phyloP scores from a whole-genome alignment of 2,797 vertebrate genomes.

The Tenualosa ilisha region DNA sequence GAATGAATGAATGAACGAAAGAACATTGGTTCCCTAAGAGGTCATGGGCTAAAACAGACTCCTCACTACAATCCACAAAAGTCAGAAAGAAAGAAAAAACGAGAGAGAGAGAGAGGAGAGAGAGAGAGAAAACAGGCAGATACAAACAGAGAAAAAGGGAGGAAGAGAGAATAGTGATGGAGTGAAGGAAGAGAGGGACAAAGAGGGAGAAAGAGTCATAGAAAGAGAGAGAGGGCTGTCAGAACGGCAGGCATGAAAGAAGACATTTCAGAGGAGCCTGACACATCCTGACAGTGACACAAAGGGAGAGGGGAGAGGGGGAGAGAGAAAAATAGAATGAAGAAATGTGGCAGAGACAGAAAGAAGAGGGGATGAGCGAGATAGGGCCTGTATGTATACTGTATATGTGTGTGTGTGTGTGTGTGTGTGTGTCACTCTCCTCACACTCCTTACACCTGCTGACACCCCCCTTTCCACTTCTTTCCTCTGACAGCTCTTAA shows the following conservation, averaged over 20 bases:
- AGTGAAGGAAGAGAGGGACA: neutral
- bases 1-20: too few relatives aligned
- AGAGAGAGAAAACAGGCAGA: neutral
- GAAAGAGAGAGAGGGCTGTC: neutral
- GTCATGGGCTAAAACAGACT: too few relatives aligned
- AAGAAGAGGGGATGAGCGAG: neutral
- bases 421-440: neutral
- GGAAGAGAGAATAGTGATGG: neutral
- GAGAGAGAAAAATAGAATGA: neutral
- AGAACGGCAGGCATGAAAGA: neutral
- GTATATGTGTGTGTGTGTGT: too few relatives aligned
- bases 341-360: neutral
- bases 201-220: constrained; percentile 23
- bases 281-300: constrained; percentile 54
- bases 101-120: neutral
- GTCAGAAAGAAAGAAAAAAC: neutral
- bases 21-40: too few relatives aligned
- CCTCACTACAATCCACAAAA: too few relatives aligned
- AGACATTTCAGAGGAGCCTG: constrained; percentile 17
- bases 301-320: constrained; percentile 40
- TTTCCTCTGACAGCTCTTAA: neutral
- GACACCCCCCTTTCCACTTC: neutral
- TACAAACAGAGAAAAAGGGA: neutral
- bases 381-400: neutral
- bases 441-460: neutral